phyloP scores from a whole-genome alignment of 1,140 invertebrate genomes.

The Zelostemma sp. region DNA sequence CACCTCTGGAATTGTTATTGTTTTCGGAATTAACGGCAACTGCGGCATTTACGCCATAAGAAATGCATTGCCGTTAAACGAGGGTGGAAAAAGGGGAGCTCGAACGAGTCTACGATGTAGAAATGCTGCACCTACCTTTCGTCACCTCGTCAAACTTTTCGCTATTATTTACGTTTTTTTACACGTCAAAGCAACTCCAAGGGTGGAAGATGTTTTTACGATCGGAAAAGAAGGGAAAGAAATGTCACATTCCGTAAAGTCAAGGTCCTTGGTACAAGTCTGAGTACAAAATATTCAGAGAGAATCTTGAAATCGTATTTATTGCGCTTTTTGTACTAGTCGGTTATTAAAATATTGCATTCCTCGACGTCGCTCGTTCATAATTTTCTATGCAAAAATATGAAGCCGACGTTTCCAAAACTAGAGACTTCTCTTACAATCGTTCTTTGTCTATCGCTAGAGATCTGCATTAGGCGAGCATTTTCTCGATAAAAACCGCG shows the following conservation, averaged over 20 bases:
- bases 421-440: too few species aligned
- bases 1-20: slow-evolving; percentile 63
- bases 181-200: slow-evolving; percentile 58
- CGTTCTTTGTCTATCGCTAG: too few species aligned
- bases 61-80: slow-evolving; percentile 64
- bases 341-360: slow-evolving; percentile 30
- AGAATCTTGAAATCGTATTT: slow-evolving; percentile 29
- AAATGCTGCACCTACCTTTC: slow-evolving; percentile 62
- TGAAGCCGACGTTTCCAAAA: too few species aligned
- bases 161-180: slow-evolving; percentile 27
- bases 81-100: slow-evolving; percentile 34
- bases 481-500: too few species aligned
- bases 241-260: too few species aligned
- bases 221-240: slow-evolving; percentile 3
- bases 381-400: too few species aligned
- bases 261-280: too few species aligned
- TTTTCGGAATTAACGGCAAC: slow-evolving; percentile 47
- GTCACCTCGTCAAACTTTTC: slow-evolving; percentile 6
- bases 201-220: slow-evolving; percentile 55
- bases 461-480: too few species aligned
- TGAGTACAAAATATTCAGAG: not conserved
- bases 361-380: not conserved
- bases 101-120: slow-evolving; percentile 53
- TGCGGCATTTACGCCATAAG: slow-evolving; percentile 64
- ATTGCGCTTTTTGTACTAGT: slow-evolving; percentile 46